These are phyloP conservation scores for Octopus bimaculoides DNA, from an alignment of 1,140 invertebrate species.

Conservation along the genomic window DNA sequence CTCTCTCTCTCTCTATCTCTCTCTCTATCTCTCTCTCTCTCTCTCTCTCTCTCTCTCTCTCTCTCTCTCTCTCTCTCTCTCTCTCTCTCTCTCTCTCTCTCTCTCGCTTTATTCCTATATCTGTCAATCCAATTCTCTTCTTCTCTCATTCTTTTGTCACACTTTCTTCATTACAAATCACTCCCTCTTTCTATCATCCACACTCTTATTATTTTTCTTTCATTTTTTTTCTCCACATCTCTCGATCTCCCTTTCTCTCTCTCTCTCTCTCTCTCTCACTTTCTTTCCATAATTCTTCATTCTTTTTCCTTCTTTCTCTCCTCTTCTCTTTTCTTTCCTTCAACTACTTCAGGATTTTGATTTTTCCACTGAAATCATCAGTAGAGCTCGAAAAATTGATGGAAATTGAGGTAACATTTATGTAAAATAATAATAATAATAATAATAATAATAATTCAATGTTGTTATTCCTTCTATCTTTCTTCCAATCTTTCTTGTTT, in stretches of 20 bases:
- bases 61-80: constrained; percentile 8
- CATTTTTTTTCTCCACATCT: background rate
- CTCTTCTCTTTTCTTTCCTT: background rate
- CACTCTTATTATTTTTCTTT: background rate
- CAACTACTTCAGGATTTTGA: background rate
- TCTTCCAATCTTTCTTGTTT: no score
- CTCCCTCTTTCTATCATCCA: background rate
- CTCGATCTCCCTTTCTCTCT: constrained; percentile 12
- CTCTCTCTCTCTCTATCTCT: background rate
- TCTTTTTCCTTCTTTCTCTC: background rate
- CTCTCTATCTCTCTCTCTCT: constrained; percentile 9
- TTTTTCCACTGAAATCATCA: constrained; percentile 1
- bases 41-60: background rate
- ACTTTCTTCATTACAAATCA: background rate
- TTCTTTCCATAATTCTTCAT: background rate
- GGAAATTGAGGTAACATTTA: no score
- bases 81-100: background rate
- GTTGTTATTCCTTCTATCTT: no score
- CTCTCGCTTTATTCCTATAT: background rate
- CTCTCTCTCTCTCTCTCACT: background rate
- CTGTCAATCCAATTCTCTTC: background rate
- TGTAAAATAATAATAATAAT: no score
- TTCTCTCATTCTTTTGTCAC: background rate
- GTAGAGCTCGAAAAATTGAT: background rate
- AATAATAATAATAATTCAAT: no score